Evolutionary conservation across 2,888 invertebrate genomes (phyloP).

Genomic region (Scaptomyza reducta): DNA sequence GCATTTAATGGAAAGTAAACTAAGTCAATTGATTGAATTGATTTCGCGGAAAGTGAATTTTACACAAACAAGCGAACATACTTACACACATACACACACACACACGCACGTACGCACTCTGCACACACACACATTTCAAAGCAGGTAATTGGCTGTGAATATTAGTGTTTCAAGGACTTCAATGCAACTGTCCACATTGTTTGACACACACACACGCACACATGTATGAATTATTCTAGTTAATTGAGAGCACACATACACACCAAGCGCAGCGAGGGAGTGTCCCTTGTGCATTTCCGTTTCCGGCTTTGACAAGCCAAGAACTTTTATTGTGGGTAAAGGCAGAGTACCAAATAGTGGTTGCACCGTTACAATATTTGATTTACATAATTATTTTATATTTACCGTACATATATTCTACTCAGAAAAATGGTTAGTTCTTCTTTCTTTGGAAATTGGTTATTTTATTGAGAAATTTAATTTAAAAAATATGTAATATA

Average conservation of each 20-base stretch:
- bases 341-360: not conserved
- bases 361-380: not conserved
- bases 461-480: too few species aligned
- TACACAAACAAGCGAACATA: slow-evolving; percentile 1
- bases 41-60: slow-evolving; percentile 48
- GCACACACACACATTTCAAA: not conserved
- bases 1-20: slow-evolving; percentile 52
- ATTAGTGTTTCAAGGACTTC: slow-evolving; percentile 43
- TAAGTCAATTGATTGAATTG: slow-evolving; percentile 62
- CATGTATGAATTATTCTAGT: slow-evolving; percentile 45
- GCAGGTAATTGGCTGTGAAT: slow-evolving; percentile 24
- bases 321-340: not conserved
- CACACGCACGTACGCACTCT: not conserved
- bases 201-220: not conserved
- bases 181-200: slow-evolving; percentile 6
- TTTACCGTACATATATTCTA: too few species aligned
- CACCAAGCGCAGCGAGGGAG: slow-evolving; percentile 16
- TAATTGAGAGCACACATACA: slow-evolving; percentile 40
- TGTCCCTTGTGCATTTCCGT: slow-evolving; percentile 61
- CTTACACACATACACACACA: slow-evolving; percentile 1
- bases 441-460: too few species aligned
- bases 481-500: too few species aligned
- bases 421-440: too few species aligned
- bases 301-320: slow-evolving; percentile 61
- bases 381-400: too few species aligned